Conservation (phyloP, 2,888 invertebrate species). For the Ormyrus pomaceus region DNA sequence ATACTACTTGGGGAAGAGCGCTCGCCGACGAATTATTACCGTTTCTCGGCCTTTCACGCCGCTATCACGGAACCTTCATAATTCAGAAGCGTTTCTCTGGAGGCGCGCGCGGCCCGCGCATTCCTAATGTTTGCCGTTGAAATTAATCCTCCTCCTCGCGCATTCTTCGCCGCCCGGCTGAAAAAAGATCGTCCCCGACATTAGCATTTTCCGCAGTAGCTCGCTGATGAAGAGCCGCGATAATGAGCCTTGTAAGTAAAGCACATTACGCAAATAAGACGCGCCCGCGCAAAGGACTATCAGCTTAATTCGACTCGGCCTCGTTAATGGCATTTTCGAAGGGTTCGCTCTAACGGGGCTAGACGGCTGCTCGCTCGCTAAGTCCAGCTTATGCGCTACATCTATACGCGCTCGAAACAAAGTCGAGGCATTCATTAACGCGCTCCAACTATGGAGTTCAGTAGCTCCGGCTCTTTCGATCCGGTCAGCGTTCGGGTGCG, state of each 20-base stretch:
- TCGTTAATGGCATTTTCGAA: no score
- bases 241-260: slow-evolving; percentile 19
- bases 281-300: not conserved
- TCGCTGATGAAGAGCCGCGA: slow-evolving; percentile 17
- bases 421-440: not conserved
- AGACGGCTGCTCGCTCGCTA: not conserved
- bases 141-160: slow-evolving; percentile 39
- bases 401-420: not conserved
- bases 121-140: slow-evolving; percentile 37
- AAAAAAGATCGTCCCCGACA: not conserved
- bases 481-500: not conserved
- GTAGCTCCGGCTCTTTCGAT: not conserved
- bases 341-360: no score
- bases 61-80: slow-evolving; percentile 48
- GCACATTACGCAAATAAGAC: slow-evolving; percentile 34
- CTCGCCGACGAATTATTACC: slow-evolving; percentile 41
- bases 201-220: not conserved
- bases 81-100: slow-evolving; percentile 35
- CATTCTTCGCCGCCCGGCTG: not conserved
- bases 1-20: not conserved
- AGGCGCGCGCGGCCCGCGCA: slow-evolving; percentile 2
- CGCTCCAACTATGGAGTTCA: not conserved
- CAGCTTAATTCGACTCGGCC: no score
- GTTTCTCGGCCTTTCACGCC: slow-evolving; percentile 36
- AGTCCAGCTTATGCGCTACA: not conserved